A percentile compares a stretch with the other conserved stretches of the same genome.
phyloP scores from a whole-genome alignment of 1,140 invertebrate species.

The Macrosteles quadrilineatus region DNA sequence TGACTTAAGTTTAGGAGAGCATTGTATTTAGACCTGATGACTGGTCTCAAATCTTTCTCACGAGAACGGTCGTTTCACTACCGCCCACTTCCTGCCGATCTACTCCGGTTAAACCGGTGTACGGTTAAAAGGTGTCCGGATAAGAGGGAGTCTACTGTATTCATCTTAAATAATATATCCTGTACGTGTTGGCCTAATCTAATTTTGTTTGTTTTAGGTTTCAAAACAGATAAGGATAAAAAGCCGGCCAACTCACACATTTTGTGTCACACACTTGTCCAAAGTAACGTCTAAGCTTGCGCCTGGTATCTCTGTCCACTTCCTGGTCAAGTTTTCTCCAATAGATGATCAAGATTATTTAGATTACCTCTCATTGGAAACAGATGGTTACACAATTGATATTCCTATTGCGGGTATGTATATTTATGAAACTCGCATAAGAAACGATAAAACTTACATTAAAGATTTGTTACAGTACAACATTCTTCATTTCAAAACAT shows the following conservation, averaged over 20 bases:
- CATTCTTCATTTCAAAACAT: too few relatives aligned
- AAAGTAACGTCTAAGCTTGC: neutral
- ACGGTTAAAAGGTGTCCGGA: too few relatives aligned
- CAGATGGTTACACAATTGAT: neutral
- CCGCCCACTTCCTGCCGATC: too few relatives aligned
- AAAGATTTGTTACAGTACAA: too few relatives aligned
- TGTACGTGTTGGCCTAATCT: neutral
- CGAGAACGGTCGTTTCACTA: too few relatives aligned
- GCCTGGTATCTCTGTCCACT: neutral
- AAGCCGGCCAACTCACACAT: neutral
- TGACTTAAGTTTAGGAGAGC: too few relatives aligned
- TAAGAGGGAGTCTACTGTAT: too few relatives aligned
- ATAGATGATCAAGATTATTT: neutral
- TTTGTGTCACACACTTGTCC: neutral
- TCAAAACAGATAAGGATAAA: neutral
- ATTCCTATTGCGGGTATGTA: neutral
- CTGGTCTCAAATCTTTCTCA: too few relatives aligned
- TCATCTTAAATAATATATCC: neutral
- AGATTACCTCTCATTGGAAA: neutral
- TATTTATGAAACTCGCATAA: too few relatives aligned
- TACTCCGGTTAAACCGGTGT: too few relatives aligned
- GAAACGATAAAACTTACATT: too few relatives aligned
- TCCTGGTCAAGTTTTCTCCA: neutral
- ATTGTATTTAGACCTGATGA: too few relatives aligned
- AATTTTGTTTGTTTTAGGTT: neutral